Evolutionary conservation across 2,797 vertebrate genomes (phyloP).

Genomic region (Artibeus jamaicensis): DNA sequence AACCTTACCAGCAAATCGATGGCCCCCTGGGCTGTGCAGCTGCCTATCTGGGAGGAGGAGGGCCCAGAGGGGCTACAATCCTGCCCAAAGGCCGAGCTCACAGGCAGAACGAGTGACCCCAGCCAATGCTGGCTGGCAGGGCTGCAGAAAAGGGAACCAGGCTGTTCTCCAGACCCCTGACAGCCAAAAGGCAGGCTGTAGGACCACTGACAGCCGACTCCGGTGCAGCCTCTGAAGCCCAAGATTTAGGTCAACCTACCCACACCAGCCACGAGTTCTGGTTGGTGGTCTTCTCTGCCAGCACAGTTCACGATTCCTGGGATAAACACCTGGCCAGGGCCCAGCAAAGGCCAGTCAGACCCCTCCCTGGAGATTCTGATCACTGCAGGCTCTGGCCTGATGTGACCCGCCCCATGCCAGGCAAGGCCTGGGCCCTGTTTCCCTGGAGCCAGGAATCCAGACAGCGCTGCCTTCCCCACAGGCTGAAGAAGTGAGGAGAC

Average conservation of each 20-base stretch:
- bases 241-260: background rate
- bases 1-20: background rate
- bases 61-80: accelerated
- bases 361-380: background rate
- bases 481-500: background rate
- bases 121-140: background rate
- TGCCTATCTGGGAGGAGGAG: background rate
- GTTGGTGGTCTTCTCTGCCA: background rate
- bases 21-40: background rate
- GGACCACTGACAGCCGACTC: background rate
- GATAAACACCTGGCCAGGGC: background rate
- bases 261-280: background rate
- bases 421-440: background rate
- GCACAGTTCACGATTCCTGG: background rate
- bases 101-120: background rate
- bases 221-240: background rate
- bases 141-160: background rate
- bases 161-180: background rate
- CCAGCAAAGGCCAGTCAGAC: background rate
- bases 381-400: background rate
- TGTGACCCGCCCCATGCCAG: background rate
- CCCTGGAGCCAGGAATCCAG: background rate
- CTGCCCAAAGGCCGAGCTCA: background rate
- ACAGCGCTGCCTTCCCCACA: background rate
- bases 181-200: background rate